Conservation (phyloP, 1,140 invertebrate species). For the Procambarus clarkii region DNA sequence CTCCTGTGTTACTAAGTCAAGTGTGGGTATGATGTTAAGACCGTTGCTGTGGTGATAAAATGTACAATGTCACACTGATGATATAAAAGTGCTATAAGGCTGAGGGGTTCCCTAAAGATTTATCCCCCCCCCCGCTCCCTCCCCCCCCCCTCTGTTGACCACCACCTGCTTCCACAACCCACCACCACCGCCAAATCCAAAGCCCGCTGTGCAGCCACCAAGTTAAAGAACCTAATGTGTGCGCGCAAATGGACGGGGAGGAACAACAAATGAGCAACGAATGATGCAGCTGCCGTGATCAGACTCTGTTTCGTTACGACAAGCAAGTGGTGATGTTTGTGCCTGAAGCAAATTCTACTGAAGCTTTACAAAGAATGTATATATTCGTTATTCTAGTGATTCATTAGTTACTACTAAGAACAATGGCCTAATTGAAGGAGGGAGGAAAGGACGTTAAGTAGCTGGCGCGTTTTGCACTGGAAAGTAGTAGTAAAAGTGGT, state of each 20-base stretch:
- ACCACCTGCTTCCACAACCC: conserved; percentile 63
- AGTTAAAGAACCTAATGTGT: conserved; percentile 22
- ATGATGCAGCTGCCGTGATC: conserved; percentile 65
- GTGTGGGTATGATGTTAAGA: conserved; percentile 59
- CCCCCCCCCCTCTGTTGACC: conserved; percentile 30
- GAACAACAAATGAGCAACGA: conserved; percentile 66
- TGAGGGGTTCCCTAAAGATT: conserved; percentile 43
- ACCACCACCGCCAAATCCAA: conserved; percentile 55
- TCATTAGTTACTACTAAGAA: conserved; percentile 64
- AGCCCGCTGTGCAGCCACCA: conserved; percentile 54
- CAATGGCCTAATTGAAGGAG: conserved; percentile 60
- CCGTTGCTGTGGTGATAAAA: conserved; percentile 56
- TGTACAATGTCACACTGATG: conserved; percentile 51
- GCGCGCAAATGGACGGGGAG: conserved; percentile 49
- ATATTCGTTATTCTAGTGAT: conserved; percentile 69
- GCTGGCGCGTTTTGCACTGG: conserved; percentile 47
- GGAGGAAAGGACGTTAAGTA: conserved; percentile 54
- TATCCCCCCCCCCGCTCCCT: background rate
- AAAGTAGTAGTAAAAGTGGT: conserved; percentile 52
- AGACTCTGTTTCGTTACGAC: conserved; percentile 63
- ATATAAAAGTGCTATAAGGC: conserved; percentile 56
- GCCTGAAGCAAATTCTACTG: conserved; percentile 65
- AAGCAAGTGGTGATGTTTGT: conserved; percentile 67
- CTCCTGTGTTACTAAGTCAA: conserved; percentile 60
- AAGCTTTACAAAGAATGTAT: conserved; percentile 67